Base-by-base conservation (phyloP, 2,113 vertebrate species). In the Myotis davidii region DNA sequence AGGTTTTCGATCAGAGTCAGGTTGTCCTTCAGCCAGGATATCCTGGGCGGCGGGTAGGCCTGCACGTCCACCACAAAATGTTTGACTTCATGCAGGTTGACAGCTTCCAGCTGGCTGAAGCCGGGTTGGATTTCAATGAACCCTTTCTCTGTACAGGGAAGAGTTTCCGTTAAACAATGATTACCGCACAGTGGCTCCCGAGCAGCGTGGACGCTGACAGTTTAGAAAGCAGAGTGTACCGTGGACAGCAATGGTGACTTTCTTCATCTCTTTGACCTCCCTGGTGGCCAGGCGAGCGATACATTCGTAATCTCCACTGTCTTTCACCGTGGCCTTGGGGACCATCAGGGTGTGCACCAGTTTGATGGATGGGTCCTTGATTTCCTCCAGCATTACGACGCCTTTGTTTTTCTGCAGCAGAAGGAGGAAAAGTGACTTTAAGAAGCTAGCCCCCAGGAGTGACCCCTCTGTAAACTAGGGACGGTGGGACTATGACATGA, bases 1-100 rank as follows among this genome's bases (percentile, higher is more conserved):
- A 99, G 98, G 94, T 99, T 98, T 76, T 99, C 99, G 1, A 98
- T 99, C 79, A 99, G 98, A 1, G 98, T 99, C 78, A 98, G 70
- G 0, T 99, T 99, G 81, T 99, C 99, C 96, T 99, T 99, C 81
- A 99, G 95, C 99, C 99, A 99, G 59, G 98, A 99, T 96, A 99
- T 98, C 78, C 79, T 98, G 87, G 98, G 99, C 12, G 96, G 91
- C 3, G 99, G 99, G 86, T 99, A 99, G 23, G 99, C 99, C 90
- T 98, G 96, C 34, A 99, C 98, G 9, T 98, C 97, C 0, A 99
- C 98, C 0, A 96, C 97, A 94, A 99, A 99, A 94, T 99, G 99
- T 27, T 98, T 99, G 1, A 99, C 99, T 97, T 99, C 99, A 0
- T 99, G 99, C 64, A 99, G 98, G n/a, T 99, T 98, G 23, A 99